Evolutionary conservation across 2,888 invertebrate genomes (phyloP).

Genomic region (Caenorhabditis becei): DNA sequence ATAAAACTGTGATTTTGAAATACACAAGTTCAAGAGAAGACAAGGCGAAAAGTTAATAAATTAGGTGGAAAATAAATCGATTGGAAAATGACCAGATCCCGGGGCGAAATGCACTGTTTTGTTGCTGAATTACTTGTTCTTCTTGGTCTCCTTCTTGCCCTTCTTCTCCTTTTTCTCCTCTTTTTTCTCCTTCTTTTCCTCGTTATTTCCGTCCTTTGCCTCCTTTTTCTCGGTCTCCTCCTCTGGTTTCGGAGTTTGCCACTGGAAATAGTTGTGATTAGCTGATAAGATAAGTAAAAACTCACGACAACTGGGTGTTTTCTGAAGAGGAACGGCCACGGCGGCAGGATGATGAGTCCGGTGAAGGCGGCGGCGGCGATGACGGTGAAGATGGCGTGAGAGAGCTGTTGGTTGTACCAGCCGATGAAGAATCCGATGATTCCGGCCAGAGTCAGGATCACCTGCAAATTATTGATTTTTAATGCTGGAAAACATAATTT

Average conservation of each 20-base stretch:
- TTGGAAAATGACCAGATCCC: slow-evolving; percentile 22
- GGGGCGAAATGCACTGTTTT: not conserved
- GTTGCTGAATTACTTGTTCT: slow-evolving; percentile 49
- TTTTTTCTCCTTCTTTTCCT: slow-evolving; percentile 45
- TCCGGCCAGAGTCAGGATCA: slow-evolving; percentile 75
- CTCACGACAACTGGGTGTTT: slow-evolving; percentile 72
- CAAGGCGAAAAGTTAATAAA: no score
- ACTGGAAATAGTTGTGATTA: slow-evolving; percentile 47
- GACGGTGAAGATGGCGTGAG: slow-evolving; percentile 70
- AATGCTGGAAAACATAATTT: not conserved
- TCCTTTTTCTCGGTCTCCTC: slow-evolving; percentile 38
- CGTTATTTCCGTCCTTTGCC: slow-evolving; percentile 15
- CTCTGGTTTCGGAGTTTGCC: slow-evolving; percentile 38
- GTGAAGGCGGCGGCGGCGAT: slow-evolving; percentile 73
- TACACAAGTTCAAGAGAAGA: no score
- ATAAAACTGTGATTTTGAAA: no score
- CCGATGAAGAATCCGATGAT: slow-evolving; percentile 79
- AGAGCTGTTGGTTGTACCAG: slow-evolving; percentile 74
- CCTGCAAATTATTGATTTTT: slow-evolving; percentile 60
- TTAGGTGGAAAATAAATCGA: no score
- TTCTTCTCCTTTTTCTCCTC: slow-evolving; percentile 49
- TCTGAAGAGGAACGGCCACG: slow-evolving; percentile 79
- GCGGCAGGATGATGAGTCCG: slow-evolving; percentile 76
- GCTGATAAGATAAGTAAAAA: slow-evolving; percentile 19
- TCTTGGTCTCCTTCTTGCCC: slow-evolving; percentile 55